phyloP scores from a whole-genome alignment of 2,888 invertebrate species.

The Synanthedon andrenaeformis region DNA sequence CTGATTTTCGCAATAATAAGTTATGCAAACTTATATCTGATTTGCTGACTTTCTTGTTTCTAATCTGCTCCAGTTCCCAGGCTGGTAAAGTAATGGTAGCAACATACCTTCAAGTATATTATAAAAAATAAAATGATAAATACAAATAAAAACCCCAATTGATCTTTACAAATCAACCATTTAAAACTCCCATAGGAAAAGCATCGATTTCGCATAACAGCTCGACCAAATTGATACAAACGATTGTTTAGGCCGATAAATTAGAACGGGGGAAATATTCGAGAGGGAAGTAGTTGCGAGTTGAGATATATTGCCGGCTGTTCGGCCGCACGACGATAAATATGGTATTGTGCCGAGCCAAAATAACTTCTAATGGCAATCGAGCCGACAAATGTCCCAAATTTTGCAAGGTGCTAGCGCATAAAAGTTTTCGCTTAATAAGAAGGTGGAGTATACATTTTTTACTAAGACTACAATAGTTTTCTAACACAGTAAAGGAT shows the following conservation, averaged over 20 bases:
- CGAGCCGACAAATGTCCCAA: background rate
- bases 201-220: constrained; percentile 21
- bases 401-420: background rate
- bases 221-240: constrained; percentile 42
- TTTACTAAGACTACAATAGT: too few relatives aligned
- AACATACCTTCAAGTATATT: too few relatives aligned
- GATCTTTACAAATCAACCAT: background rate
- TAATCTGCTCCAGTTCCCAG: too few relatives aligned
- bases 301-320: constrained; percentile 9
- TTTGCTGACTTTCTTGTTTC: too few relatives aligned
- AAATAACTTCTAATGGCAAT: constrained; percentile 6
- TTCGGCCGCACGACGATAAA: constrained; percentile 28
- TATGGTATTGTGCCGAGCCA: constrained; percentile 25
- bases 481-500: too few relatives aligned
- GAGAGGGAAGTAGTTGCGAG: constrained; percentile 15
- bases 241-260: constrained; percentile 24
- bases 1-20: too few relatives aligned
- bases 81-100: too few relatives aligned
- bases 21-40: too few relatives aligned
- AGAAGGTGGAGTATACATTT: too few relatives aligned
- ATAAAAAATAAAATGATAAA: too few relatives aligned
- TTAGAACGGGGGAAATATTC: constrained; percentile 17
- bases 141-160: too few relatives aligned
- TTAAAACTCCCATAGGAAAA: constrained; percentile 3
- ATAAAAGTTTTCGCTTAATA: too few relatives aligned